phyloP scores from a whole-genome alignment of 2,113 vertebrate species.

The Halcyon senegalensis region DNA sequence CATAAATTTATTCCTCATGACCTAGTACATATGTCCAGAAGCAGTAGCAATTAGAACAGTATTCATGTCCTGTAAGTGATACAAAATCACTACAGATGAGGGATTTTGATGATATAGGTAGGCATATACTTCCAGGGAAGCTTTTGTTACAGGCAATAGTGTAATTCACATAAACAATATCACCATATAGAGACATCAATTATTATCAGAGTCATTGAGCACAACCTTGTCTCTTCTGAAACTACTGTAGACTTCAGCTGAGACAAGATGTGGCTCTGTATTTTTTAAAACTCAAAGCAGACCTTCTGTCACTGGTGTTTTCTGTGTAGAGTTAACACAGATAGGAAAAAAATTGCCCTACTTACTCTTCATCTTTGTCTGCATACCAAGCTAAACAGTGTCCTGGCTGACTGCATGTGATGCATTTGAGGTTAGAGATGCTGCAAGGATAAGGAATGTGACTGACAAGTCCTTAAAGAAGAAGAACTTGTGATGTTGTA shows the following conservation, averaged over 20 bases:
- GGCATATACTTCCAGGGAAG: neutral
- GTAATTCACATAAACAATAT: neutral
- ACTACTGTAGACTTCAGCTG: neutral
- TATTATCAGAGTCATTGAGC: neutral
- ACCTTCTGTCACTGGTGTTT: neutral
- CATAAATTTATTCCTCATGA: neutral
- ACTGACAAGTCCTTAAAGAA: neutral
- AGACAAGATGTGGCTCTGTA: neutral
- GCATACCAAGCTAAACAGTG: neutral
- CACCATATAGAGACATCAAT: neutral
- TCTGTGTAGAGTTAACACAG: neutral
- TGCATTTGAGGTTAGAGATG: neutral
- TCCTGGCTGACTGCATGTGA: neutral
- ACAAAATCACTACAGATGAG: neutral
- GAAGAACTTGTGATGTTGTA: neutral
- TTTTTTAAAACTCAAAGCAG: neutral
- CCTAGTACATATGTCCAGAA: neutral
- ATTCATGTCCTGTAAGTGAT: neutral
- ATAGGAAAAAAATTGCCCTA: neutral
- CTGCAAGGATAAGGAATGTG: neutral
- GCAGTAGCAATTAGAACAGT: neutral
- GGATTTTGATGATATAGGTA: neutral
- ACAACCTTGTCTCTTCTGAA: neutral
- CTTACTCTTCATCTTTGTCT: neutral
- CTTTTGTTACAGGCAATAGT: neutral